Conservation (phyloP, 2,888 invertebrate genomes). For the Microchrysa polita region DNA sequence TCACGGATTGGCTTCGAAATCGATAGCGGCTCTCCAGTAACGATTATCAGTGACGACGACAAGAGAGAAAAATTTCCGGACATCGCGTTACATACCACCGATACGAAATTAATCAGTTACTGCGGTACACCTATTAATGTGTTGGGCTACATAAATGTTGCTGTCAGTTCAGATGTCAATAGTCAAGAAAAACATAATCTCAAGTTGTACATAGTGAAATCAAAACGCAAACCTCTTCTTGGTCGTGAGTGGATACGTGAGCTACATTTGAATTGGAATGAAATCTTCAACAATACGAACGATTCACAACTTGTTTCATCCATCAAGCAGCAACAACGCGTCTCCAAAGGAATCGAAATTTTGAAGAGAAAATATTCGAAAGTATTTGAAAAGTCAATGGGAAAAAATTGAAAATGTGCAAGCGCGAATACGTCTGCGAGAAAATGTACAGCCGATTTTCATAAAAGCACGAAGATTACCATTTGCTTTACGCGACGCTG, state of each 20-base stretch:
- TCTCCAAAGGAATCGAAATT: constrained; percentile 52
- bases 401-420: constrained; percentile 45
- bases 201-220: constrained; percentile 51
- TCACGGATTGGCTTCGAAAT: constrained; percentile 42
- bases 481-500: constrained; percentile 48
- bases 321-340: constrained; percentile 53
- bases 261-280: constrained; percentile 50
- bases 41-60: constrained; percentile 10
- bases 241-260: constrained; percentile 53
- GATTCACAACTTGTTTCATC: constrained; percentile 48
- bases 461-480: constrained; percentile 51
- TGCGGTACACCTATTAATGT: not conserved
- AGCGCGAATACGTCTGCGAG: constrained; percentile 49
- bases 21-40: constrained; percentile 45
- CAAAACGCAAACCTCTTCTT: constrained; percentile 52
- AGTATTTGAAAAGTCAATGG: constrained; percentile 36
- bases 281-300: not conserved
- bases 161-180: too few relatives aligned
- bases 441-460: constrained; percentile 49
- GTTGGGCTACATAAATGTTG: not conserved
- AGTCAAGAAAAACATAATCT: constrained; percentile 30
- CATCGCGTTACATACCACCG: not conserved
- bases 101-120: constrained; percentile 10
- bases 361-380: constrained; percentile 41
- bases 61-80: too few relatives aligned